Conservation (phyloP, 1,140 invertebrate genomes). For the Cyrtorhinus lividipennis region DNA sequence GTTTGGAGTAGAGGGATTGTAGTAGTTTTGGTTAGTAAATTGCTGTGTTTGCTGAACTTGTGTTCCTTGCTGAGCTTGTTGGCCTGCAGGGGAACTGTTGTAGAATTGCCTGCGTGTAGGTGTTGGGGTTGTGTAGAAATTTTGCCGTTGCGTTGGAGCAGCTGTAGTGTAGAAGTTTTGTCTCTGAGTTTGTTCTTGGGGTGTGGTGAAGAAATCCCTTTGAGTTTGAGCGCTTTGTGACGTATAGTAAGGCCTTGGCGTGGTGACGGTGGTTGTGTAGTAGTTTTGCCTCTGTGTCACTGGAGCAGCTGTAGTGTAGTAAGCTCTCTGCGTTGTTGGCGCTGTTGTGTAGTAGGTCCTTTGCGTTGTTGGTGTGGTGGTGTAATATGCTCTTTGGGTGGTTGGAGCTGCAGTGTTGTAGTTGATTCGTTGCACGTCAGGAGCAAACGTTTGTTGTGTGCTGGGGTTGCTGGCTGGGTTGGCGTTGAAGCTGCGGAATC, state of each 20-base stretch:
- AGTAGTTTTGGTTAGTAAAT: not conserved
- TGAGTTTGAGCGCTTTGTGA: not conserved
- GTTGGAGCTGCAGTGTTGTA: not conserved
- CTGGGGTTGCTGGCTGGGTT: not conserved
- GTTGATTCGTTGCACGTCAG: not conserved
- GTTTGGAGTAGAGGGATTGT: conserved; percentile 9
- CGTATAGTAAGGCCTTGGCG: not conserved
- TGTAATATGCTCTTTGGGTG: not conserved
- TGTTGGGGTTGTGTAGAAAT: not conserved
- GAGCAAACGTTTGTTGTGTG: not conserved
- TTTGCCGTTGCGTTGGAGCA: not conserved
- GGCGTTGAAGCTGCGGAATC: not conserved
- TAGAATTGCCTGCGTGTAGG: not conserved
- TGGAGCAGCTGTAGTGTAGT: not conserved
- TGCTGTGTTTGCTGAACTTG: not conserved
- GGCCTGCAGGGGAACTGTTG: not conserved
- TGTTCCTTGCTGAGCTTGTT: not conserved
- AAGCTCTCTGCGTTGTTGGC: not conserved
- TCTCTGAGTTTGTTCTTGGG: conserved; percentile 4
- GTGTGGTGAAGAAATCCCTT: not conserved
- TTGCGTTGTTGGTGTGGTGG: not conserved
- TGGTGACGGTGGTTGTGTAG: not conserved
- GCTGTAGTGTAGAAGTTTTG: conserved; percentile 7
- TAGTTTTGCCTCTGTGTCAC: not conserved
- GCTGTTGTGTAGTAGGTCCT: not conserved